Base-by-base conservation (phyloP, 2,113 vertebrate species). In the Pogona vitticeps region DNA sequence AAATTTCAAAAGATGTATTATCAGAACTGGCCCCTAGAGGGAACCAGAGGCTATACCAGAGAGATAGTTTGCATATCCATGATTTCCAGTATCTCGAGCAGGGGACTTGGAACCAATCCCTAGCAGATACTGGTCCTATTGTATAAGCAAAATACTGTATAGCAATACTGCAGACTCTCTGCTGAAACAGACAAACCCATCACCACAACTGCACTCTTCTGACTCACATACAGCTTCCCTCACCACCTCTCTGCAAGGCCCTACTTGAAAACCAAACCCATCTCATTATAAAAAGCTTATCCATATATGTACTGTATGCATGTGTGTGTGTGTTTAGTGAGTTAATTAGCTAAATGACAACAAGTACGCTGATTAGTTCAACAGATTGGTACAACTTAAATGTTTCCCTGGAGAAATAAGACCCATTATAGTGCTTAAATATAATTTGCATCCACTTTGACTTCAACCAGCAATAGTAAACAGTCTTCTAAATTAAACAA, bases 381-480 rank as follows among this genome's bases (percentile, higher is more conserved):
- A 91, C 76, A 86, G 89, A 84, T 59, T 71, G 59, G 88, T 92
- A 89, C 83, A 94, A 88, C 76, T 88, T 87, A 86, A 88, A 91
- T 90, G 79, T 87, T 90, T 89, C 92, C 83, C 91, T 93, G 94
- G 83, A 94, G 92, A 91, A 93, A 96, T 90, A 93, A 91, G 46
- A 88, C 87, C 10, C 82, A 91, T 93, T 87, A 96, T 95, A 96
- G 95, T 97, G 96, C 96, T 94, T 95, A 91, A 92, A 90, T 92
- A 91, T 86, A 80, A 91, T 93, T 87, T 93, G 91, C 82, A 92
- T 93, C 88, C 89, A 93, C 88, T 92, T 94, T 93, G 94, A 95
- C 94, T 95, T 94, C 94, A 96, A 94, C 92, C 94, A 94, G 88
- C 91, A 95, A 95, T 94, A 96, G 91, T 92, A 95, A 96, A 94